phyloP scores from a whole-genome alignment of 2,797 vertebrate genomes.

The Atherinosoma microstoma region DNA sequence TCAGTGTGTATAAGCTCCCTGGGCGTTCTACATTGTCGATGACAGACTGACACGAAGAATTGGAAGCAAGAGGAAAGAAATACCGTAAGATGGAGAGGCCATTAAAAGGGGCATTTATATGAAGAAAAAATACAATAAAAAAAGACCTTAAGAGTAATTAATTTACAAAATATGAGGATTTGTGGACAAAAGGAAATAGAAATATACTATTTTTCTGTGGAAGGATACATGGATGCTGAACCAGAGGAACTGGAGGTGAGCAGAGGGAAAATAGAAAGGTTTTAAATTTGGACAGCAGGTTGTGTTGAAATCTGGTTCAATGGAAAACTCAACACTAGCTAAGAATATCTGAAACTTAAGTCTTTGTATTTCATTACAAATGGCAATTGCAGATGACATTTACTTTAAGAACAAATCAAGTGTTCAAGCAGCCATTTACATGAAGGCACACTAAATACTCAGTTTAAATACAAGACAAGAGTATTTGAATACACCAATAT shows the following conservation, averaged over 20 bases:
- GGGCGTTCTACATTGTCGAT: conserved; percentile 31
- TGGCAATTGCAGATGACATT: background rate
- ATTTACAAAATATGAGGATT: background rate
- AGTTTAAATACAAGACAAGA: background rate
- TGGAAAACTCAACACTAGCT: background rate
- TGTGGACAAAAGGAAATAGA: background rate
- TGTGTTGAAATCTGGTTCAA: no score
- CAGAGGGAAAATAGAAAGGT: background rate
- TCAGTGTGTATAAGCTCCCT: conserved; percentile 51
- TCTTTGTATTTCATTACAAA: background rate
- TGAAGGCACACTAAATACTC: background rate
- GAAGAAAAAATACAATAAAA: background rate
- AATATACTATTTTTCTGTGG: background rate
- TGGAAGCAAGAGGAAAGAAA: conserved; percentile 47
- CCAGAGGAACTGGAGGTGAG: background rate
- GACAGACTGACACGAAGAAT: conserved; percentile 51
- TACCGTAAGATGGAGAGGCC: conserved; percentile 24
- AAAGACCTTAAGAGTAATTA: background rate
- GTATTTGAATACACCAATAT: background rate
- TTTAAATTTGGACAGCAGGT: background rate
- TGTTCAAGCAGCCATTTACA: background rate
- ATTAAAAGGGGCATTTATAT: conserved; percentile 26
- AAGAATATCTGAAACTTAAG: background rate
- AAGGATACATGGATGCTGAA: background rate
- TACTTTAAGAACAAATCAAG: background rate